Evolutionary conservation across 2,888 invertebrate genomes (phyloP), one percentile per base, ranked within the genome.

Genomic region (Sarcophaga caerulescens): DNA sequence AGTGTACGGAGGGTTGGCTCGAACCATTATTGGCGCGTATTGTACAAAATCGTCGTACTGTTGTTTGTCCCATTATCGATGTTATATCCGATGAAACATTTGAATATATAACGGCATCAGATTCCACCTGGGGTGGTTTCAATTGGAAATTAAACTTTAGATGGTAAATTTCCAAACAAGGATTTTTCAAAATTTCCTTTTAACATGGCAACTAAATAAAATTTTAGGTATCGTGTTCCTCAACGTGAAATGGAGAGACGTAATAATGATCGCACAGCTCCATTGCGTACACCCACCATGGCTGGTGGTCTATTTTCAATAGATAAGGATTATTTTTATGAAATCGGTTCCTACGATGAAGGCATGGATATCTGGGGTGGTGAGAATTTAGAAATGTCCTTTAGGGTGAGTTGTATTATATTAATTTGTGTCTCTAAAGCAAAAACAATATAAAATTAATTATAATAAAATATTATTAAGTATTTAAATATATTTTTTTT

Each of bases 101-200:
- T 94, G 99, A 99, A 94, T 99, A 99, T 94, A 98, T 99, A 87
- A 97, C 99, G 74, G 99, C 99, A 1, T 99, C 99, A 1, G 99
- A 99, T 93, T 98, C 99, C 96, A 99, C 99, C 0, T 99, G 99
- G 99, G 99, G 99, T 87, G 99, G 99, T 35, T 99, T 99, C 94
- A 99, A 99, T 94, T 99, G 99, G 99, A 99, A 99, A 94, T 95
- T 99, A 77, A 99, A 99, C 94, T 99, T 99, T 94, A 96, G 99
- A 94, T 99, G 99, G 99, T 97, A 93, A 94, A 94, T 90, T 19
- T 52, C 25, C 2, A 35, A 35, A 35, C 11, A 35, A 63, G 17
- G 60, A 74, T 66, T 23, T 89, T 10, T 35, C 3, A 35, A 35
- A 35, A 35, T 8, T 35, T 8, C 2, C 35, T 35, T 35, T 8